A percentile compares a stretch with the other conserved stretches of the same genome.
Conservation (phyloP, 2,113 vertebrate genomes). For the Bagarius yarrelli region DNA sequence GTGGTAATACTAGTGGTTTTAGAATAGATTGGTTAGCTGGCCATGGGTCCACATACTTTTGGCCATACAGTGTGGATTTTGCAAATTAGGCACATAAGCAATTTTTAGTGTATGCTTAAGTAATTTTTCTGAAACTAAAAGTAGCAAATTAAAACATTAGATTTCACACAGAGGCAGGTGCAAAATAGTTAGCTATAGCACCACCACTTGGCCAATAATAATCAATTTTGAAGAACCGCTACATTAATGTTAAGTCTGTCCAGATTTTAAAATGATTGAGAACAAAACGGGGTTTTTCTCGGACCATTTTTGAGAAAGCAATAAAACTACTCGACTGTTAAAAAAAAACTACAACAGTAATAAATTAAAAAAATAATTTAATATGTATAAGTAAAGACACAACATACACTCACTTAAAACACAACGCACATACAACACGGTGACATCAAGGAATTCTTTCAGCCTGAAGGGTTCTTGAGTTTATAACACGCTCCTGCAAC, state of each 20-base stretch:
- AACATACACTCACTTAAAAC: neutral
- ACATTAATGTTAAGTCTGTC: too few species aligned
- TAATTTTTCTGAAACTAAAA: too few species aligned
- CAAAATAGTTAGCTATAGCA: neutral
- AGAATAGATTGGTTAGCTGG: neutral
- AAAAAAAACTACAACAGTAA: too few species aligned
- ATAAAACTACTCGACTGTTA: neutral
- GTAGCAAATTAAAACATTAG: too few species aligned
- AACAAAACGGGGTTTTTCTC: neutral
- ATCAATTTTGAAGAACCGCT: neutral
- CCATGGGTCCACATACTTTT: neutral
- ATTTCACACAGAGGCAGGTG: neutral
- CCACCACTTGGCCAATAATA: neutral
- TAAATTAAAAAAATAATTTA: neutral
- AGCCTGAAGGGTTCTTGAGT: conserved; percentile 77
- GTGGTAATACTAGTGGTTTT: neutral
- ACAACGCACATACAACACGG: neutral
- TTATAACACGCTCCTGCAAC: conserved; percentile 73
- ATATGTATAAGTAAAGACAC: neutral
- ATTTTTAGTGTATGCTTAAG: neutral
- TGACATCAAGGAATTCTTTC: conserved; percentile 83
- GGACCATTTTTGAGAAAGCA: neutral
- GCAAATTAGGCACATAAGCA: neutral
- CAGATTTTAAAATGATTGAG: too few species aligned
- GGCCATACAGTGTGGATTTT: neutral